Base-by-base conservation (phyloP, 1,140 invertebrate species). In the Drosophila sulfurigaster region DNA sequence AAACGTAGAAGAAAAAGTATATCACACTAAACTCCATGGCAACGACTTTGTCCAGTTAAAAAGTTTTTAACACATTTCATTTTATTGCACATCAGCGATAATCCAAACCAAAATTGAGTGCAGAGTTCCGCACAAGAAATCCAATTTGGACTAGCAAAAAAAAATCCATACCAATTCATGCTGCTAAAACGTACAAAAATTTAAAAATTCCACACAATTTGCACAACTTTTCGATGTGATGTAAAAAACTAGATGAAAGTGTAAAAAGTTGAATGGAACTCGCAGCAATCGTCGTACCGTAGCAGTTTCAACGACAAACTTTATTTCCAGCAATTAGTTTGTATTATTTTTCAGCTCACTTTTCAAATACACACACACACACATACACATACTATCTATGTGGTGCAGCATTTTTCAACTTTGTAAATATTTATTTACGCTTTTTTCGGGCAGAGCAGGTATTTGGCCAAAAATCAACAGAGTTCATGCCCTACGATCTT, bases 91-190 rank as follows among this genome's bases (percentile, higher is more conserved):
- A 83, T 89, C 85, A 78, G 69, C 70, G 66, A 78, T 89, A 88
- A 88, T 88, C 85, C 85, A 64, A 83, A 75, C 74, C 83, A 76
- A 88, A 87, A 88, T 87, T 80, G 77, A 78, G 83, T 88, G 64
- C 64, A 46, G 64, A 60, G 56, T 48, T 87, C 35, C 28, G n/a
- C 43, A 69, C 38, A 78, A 74, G 69, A 78, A 79, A 77, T 41
- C 67, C 73, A 79, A 76, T 79, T 79, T 64, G 68, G 57, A 52
- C 38, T 13, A 46, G 16, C 20, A 45, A 65, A 75, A 48, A 48
- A 69, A 69, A 75, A 30, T 38, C 30, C 30, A 56, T 57, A 51
- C 63, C 60, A 48, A 77, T 60, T 73, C 51, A 49, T 54, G 56
- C 28, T 59, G 66, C 48, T 77, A 76, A 72, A 76, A 65, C 45